Conservation (phyloP, 2,797 vertebrate species). For the Gephyroberyx darwinii region DNA sequence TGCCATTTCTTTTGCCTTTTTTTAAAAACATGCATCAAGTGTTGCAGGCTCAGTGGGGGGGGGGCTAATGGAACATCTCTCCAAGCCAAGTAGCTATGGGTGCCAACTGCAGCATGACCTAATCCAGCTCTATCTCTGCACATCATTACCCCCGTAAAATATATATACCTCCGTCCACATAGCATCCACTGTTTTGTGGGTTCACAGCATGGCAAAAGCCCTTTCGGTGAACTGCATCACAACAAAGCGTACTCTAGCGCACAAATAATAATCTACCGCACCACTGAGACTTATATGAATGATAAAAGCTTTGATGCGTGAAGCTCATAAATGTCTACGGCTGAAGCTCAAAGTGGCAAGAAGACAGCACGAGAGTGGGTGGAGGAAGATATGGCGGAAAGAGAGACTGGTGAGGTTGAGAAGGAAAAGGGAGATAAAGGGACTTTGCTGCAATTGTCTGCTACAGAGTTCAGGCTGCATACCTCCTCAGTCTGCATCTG, state of each 20-base stretch:
- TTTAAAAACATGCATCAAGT: neutral
- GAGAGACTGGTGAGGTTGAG: neutral
- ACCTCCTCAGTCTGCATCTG: slow-evolving; percentile 46
- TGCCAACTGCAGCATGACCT: slow-evolving; percentile 16
- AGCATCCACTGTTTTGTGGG: slow-evolving; percentile 4
- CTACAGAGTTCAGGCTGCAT: slow-evolving; percentile 46
- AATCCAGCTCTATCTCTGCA: slow-evolving; percentile 17
- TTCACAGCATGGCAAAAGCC: neutral
- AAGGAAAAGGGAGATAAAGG: slow-evolving; percentile 11
- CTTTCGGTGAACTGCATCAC: slow-evolving; percentile 1
- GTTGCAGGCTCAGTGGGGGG: neutral
- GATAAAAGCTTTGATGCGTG: slow-evolving; percentile 10
- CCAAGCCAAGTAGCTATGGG: neutral
- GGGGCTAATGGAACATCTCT: neutral
- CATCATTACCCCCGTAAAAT: neutral
- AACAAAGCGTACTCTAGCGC: neutral
- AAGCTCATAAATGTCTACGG: slow-evolving; percentile 1
- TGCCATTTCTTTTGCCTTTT: neutral
- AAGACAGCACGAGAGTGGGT: slow-evolving; percentile 27
- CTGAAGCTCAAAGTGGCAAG: slow-evolving; percentile 6
- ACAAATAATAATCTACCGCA: neutral
- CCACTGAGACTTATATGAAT: slow-evolving; percentile 20
- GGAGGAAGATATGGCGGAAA: slow-evolving; percentile 24
- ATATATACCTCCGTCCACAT: neutral
- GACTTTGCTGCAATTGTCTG: slow-evolving; percentile 68